Base-by-base conservation (phyloP, 2,797 vertebrate genomes). In the Buceros bicornis region DNA sequence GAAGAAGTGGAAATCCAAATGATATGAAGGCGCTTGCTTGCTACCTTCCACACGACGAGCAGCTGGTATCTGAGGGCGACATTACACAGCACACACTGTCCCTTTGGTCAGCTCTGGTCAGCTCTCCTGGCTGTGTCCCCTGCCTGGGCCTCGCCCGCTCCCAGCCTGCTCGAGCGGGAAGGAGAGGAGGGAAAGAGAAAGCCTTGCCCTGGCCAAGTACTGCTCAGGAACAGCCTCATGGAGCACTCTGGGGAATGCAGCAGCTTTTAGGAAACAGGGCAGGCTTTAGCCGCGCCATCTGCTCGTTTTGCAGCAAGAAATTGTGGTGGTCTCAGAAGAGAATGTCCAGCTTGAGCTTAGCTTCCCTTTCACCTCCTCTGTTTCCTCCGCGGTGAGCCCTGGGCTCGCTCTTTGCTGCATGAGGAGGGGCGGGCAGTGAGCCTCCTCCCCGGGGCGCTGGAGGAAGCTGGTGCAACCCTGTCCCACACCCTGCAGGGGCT, bases 21-120 rank as follows among this genome's bases (percentile, higher is more conserved):
- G 13, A 45, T 8, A 43, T 19, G 17, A 14, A 69, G 35, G 42
- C 1, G 1, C 8, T 35, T 16, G 1, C 24, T 24, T 5, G 0
- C 29, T 22, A 14, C 47, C 33, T 73, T 42, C 31, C 20, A 29
- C 19, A 21, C 1, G 2, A 2, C 25, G 43, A 11, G 17, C 50
- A 45, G 64, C 64, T 20, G 26, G 10, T 56, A 3, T 31, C 48
- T 1, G 6, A 37, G 19, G 7, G 8, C 20, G 37, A 3, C 9
- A 1, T 16, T 33, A 3, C 2, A 7, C 0, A 2, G 65, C 43
- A 20, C 3, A 5, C 5, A 3, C 24, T 45, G 3, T 37, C 35
- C 37, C 19, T 51, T 19, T 10, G 53, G n/a, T 45, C 26, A 25
- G n/a, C n/a, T 45, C 22, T 2, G 24, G 19, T 25, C 40, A 29